These are phyloP conservation scores for Calameuta idolon DNA, from an alignment of 2,888 invertebrate genomes.

Conservation along the genomic window DNA sequence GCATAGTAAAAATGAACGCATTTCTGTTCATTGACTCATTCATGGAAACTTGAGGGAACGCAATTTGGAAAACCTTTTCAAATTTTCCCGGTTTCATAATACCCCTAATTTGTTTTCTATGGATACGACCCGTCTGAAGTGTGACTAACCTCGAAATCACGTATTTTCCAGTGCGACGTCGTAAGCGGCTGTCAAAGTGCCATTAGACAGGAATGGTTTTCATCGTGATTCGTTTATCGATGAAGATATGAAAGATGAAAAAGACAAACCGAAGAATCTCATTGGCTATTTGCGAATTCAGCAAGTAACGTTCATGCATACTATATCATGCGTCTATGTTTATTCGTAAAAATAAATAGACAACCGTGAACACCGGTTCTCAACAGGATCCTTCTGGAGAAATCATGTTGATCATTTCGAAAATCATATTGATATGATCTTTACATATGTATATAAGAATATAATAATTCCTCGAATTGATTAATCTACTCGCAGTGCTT, in stretches of 20 bases:
- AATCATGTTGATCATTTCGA: not conserved
- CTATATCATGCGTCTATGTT: not conserved
- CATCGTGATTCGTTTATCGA: not conserved
- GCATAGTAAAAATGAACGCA: not conserved
- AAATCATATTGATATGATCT: not conserved
- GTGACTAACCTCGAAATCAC: not conserved
- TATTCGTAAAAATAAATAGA: not conserved
- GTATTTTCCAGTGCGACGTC: not conserved
- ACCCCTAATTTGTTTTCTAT: conserved; percentile 1
- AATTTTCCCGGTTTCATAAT: not conserved
- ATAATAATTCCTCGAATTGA: not conserved
- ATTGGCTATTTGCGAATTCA: not conserved
- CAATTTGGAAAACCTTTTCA: not conserved
- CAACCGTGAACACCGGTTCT: not conserved
- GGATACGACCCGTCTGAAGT: not conserved
- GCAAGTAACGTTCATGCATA: not conserved
- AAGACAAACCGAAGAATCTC: not conserved
- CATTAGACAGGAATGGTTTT: not conserved
- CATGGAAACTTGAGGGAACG: not conserved
- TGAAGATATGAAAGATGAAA: not conserved
- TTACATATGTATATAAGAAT: too few species aligned
- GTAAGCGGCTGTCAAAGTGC: not conserved
- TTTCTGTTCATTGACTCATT: not conserved
- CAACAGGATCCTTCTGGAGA: not conserved
- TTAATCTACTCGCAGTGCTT: not conserved